Base-by-base conservation (phyloP, 2,797 vertebrate species). In the Nyctalus aviator region DNA sequence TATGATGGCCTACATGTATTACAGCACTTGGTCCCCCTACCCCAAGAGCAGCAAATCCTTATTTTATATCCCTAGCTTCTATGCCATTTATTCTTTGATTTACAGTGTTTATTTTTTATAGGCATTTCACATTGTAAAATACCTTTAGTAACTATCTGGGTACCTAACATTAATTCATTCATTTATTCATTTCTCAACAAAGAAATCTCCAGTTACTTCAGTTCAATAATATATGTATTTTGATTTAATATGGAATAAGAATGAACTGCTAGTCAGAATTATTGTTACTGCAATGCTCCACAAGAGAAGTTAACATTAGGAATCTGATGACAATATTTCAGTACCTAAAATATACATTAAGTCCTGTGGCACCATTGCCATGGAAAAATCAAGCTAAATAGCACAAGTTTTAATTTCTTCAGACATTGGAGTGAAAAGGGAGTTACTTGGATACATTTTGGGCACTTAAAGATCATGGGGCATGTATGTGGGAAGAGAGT, bases 331-430 rank as follows among this genome's bases (percentile, higher is more conserved):
- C 8, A 85, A 46, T 62, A 91, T 69, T 96, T 89, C 32, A 89
- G 84, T 55, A 94, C 6, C 15, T 66, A 93, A 95, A 86, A 57
- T 68, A 72, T 27, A 72, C 18, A 72, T 84, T 73, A 91, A 69
- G 5, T 37, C 64, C 4, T 79, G 5, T 93, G 32, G 9, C 30
- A 84, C 7, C 53, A 62, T 57, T 5, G 2, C 30, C 8, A 59
- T 53, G 62, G 62, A 59, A 86, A 96, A 73, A 6, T 77, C 83
- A 93, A 91, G 59, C 18, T 90, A 93, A 68, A 76, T 37, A 79
- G 21, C 21, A 82, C 18, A 48, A 27, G 84, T 76, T 72, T 81
- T 76, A 76, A 81, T 91, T 93, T 78, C n/a, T 93, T 94, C 81
- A 76, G 27, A 48, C 2, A 72, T 92, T 68, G 69, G 3, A 72